Conservation (phyloP, 2,888 invertebrate genomes). For the Cantharis rufa region DNA sequence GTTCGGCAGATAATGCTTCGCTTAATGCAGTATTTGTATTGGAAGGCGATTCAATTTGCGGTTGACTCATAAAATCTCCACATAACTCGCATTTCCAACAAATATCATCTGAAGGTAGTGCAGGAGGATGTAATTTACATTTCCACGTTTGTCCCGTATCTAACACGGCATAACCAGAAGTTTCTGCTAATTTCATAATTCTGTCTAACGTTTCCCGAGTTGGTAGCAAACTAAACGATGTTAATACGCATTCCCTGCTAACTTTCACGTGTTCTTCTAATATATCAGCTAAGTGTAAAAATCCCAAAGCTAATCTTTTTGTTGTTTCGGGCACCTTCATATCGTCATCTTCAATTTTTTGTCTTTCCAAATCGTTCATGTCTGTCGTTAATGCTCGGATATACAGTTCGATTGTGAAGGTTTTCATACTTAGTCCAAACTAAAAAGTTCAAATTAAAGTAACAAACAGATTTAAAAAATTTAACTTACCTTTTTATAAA, state of each 20-base stretch:
- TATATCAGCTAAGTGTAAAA: conserved; percentile 66
- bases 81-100: conserved; percentile 49
- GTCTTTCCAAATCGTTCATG: conserved; percentile 73
- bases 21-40: conserved; percentile 53
- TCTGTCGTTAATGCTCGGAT: conserved; percentile 76
- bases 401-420: conserved; percentile 73
- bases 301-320: conserved; percentile 64
- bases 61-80: conserved; percentile 51
- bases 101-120: conserved; percentile 46
- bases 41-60: conserved; percentile 45
- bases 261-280: conserved; percentile 65
- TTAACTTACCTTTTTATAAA: conserved; percentile 47
- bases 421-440: conserved; percentile 47
- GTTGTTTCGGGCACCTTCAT: conserved; percentile 58
- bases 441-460: conserved; percentile 6
- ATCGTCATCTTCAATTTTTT: conserved; percentile 55
- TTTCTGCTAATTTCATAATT: conserved; percentile 60
- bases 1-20: conserved; percentile 60
- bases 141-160: conserved; percentile 53
- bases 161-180: conserved; percentile 57
- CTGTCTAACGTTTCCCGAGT: conserved; percentile 63
- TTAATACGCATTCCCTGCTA: conserved; percentile 71
- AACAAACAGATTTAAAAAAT: background rate
- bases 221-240: conserved; percentile 77
- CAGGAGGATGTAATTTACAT: conserved; percentile 51